Evolutionary conservation across 2,113 vertebrate genomes (phyloP).

Genomic region (Syngnathus floridae): DNA sequence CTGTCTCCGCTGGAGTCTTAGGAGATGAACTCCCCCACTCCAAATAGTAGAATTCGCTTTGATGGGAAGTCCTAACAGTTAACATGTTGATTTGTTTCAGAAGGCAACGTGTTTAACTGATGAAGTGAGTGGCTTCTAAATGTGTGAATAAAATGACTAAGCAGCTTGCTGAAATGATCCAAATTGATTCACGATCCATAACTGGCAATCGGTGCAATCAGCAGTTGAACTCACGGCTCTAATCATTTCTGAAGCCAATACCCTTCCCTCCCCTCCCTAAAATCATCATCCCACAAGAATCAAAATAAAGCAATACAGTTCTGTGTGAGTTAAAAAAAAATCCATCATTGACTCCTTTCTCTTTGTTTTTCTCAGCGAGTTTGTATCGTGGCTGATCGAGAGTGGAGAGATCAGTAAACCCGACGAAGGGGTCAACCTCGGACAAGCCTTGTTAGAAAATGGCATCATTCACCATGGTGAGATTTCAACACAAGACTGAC

Average conservation of each 20-base stretch:
- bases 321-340: not conserved
- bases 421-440: slow-evolving; percentile 94
- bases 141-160: not conserved
- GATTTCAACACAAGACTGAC: slow-evolving; percentile 24
- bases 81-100: not conserved
- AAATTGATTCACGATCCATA: not conserved
- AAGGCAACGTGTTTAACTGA: not conserved
- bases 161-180: not conserved
- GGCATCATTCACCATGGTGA: slow-evolving; percentile 98
- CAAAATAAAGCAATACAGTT: not conserved
- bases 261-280: not conserved
- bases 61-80: not conserved
- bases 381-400: slow-evolving; percentile 94
- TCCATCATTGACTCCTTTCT: slow-evolving; percentile 2
- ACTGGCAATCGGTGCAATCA: not conserved
- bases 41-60: not conserved
- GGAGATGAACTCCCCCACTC: not conserved
- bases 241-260: not conserved
- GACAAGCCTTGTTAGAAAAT: slow-evolving; percentile 93
- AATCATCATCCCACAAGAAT: not conserved
- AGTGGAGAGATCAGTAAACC: slow-evolving; percentile 95
- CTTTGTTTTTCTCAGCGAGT: slow-evolving; percentile 78
- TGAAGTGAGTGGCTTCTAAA: not conserved
- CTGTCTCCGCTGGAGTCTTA: not conserved
- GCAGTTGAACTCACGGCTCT: not conserved